Evolutionary conservation across 35 echinoderm and acorn worm genomes (phyloP), one percentile per base, ranked within the genome.

Genomic region (Ophiothrix spiculata): DNA sequence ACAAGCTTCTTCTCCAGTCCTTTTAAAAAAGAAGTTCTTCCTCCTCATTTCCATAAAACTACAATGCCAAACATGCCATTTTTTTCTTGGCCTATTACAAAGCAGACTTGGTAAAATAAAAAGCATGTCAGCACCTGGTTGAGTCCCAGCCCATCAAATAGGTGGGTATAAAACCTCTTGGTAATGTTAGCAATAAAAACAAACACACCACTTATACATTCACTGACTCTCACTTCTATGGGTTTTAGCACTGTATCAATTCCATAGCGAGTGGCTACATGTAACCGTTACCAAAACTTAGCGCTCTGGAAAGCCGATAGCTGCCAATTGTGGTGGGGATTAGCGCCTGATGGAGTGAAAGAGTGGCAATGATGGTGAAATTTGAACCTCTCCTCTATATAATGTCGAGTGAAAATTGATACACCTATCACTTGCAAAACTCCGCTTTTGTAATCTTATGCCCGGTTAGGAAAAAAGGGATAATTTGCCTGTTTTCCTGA

Each of bases 101-200:
- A n/a, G n/a, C n/a, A n/a, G n/a, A n/a, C n/a, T n/a, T n/a, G n/a
- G n/a, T n/a, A n/a, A n/a, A n/a, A n/a, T n/a, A n/a, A 69, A 69
- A 69, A 69, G 45, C 16, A 69, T 69, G 60, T 69, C 60, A 69
- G 3, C 60, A 69, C 60, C 60, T 69, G 60, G 16, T n/a, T 69
- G 17, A 25, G 60, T 25, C 29, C 17, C 60, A 69, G 23, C 29
- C 60, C 60, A n/a, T n/a, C 60, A 69, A 69, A 69, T 69, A 69
- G 60, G 60, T 69, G 60, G 60, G 23, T 69, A 69, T 28, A 69
- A 69, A 49, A 69, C n/a, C 17, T 69, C 10, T n/a, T 25, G 29
- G n/a, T n/a, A 69, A 28, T 69, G 60, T 69, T 69, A 69, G 60
- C 60, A 69, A 69, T 69, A 28, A 69, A 69, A 69, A 69, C 60